Percentiles rank a stretch among this genome's conserved stretches.
Conservation (phyloP, 2,113 vertebrate genomes). For the Eurystomus gularis region DNA sequence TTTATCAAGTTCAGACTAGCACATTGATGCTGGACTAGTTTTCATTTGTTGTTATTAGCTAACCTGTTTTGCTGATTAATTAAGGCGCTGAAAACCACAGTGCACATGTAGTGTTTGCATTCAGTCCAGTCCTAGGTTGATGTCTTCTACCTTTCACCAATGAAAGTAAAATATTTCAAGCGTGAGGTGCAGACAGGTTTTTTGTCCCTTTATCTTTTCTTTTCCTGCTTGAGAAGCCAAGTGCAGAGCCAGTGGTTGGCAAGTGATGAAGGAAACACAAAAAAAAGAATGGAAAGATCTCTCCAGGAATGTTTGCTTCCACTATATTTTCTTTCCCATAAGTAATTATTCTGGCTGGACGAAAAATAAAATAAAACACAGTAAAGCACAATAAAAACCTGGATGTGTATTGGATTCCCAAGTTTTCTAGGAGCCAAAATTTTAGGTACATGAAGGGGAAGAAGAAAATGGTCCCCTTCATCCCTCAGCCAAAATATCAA, state of each 20-base stretch:
- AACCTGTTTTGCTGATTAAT: neutral
- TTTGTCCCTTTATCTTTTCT: constrained; percentile 33
- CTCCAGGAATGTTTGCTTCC: constrained; percentile 35
- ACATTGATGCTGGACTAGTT: neutral
- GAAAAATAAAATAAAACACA: constrained; percentile 38
- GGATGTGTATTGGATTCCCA: neutral
- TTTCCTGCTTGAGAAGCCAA: constrained; percentile 50
- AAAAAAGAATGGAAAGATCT: constrained; percentile 40
- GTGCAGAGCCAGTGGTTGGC: constrained; percentile 13
- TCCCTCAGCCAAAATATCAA: neutral
- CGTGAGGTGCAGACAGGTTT: neutral
- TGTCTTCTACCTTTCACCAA: neutral
- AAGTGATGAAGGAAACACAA: constrained; percentile 48
- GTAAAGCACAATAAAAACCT: constrained; percentile 2
- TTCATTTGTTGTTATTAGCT: neutral
- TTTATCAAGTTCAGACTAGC: neutral
- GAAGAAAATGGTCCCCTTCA: neutral
- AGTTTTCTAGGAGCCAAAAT: constrained; percentile 27
- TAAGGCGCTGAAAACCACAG: neutral
- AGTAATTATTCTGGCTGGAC: constrained; percentile 64
- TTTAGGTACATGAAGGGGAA: neutral
- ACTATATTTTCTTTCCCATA: constrained; percentile 63
- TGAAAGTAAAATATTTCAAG: constrained; percentile 23
- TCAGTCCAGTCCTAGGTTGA: neutral
- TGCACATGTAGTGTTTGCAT: neutral